Evolutionary conservation across 2,797 vertebrate genomes (phyloP).

Genomic region (Pantherophis vulpinus): DNA sequence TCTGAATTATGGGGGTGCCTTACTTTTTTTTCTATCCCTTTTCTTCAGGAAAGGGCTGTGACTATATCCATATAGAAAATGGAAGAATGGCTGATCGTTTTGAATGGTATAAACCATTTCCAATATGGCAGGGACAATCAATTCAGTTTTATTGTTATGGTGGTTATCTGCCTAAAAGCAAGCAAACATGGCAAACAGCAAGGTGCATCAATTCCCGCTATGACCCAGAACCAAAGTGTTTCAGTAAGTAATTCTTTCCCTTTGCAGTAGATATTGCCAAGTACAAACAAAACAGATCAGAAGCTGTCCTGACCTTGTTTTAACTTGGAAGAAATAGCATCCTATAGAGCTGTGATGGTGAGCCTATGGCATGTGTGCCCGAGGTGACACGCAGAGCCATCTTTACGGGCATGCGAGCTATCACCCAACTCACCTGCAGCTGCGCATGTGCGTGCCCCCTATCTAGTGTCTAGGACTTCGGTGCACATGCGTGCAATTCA

Average conservation of each 20-base stretch:
- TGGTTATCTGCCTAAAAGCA: not conserved
- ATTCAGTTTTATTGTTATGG: rapidly evolving
- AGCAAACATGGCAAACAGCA: rapidly evolving
- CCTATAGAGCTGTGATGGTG: not conserved
- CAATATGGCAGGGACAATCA: rapidly evolving
- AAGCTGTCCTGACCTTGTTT: not conserved
- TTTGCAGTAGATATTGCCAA: not conserved
- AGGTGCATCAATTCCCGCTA: slow-evolving; percentile 39
- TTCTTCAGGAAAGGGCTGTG: slow-evolving; percentile 60
- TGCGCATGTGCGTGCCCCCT: too few species aligned
- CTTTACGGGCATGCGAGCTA: too few species aligned
- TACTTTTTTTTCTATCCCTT: not conserved
- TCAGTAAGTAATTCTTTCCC: slow-evolving; percentile 60
- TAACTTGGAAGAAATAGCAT: not conserved
- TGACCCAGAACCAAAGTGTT: slow-evolving; percentile 56
- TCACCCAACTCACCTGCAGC: too few species aligned
- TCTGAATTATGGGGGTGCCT: not conserved
- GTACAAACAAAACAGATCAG: not conserved
- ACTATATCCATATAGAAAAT: slow-evolving; percentile 53
- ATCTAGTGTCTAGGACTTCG: too few species aligned
- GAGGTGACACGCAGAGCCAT: too few species aligned
- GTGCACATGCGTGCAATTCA: too few species aligned
- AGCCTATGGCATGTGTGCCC: too few species aligned
- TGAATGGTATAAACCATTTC: not conserved
- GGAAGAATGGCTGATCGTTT: rapidly evolving